Conservation (phyloP, 2,888 invertebrate genomes). For the Noctua pronuba region DNA sequence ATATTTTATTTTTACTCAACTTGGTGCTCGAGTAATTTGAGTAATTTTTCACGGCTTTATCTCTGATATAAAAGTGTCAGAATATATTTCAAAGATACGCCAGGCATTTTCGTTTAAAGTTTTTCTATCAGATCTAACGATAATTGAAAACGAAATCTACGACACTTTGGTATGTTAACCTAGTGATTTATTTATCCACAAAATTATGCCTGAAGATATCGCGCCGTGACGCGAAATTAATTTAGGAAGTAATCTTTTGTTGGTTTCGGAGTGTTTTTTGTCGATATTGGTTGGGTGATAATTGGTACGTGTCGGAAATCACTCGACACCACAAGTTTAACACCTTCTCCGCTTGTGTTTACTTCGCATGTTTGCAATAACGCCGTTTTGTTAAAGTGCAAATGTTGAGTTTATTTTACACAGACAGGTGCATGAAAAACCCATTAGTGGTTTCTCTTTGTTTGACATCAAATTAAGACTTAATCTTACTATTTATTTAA, state of each 20-base stretch:
- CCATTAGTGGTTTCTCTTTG: conserved; percentile 67
- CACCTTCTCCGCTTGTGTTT: conserved; percentile 82
- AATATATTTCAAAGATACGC: conserved; percentile 41
- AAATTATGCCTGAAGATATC: conserved; percentile 30
- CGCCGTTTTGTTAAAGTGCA: conserved; percentile 80
- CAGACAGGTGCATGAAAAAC: conserved; percentile 81
- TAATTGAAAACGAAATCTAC: conserved; percentile 52
- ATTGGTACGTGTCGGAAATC: conserved; percentile 87
- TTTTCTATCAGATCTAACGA: conserved; percentile 56
- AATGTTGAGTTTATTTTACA: conserved; percentile 77
- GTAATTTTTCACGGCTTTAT: conserved; percentile 58
- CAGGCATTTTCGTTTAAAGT: conserved; percentile 41
- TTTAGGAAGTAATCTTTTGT: conserved; percentile 81
- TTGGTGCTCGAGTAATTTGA: conserved; percentile 53
- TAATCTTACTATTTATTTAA: conserved; percentile 48
- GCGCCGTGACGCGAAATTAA: conserved; percentile 51
- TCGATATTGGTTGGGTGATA: conserved; percentile 84
- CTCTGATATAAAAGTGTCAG: conserved; percentile 54
- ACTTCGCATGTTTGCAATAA: conserved; percentile 82
- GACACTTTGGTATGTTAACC: conserved; percentile 43
- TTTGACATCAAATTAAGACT: conserved; percentile 48
- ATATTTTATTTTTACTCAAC: conserved; percentile 49
- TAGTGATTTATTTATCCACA: conserved; percentile 40
- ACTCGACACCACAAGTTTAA: conserved; percentile 80
- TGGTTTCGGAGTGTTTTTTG: conserved; percentile 74